These are phyloP conservation scores for Papilio helenus DNA, from an alignment of 1,140 invertebrate genomes.

Conservation along the genomic window DNA sequence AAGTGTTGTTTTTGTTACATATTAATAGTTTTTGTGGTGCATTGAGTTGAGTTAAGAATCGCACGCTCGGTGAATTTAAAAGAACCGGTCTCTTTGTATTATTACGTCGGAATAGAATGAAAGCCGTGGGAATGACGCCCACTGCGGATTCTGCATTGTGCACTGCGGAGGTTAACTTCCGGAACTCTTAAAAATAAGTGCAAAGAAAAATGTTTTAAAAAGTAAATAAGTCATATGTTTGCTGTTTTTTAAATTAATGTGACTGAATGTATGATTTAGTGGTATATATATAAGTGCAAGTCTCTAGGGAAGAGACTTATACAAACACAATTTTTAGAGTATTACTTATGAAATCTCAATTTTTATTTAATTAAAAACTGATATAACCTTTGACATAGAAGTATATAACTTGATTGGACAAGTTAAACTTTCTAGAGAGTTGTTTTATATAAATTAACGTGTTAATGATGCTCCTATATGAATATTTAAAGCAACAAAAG, in stretches of 20 bases:
- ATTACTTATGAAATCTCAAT: too few relatives aligned
- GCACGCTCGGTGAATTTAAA: not conserved
- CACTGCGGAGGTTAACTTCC: constrained; percentile 21
- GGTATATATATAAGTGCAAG: too few relatives aligned
- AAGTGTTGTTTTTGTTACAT: not conserved
- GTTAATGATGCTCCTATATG: not conserved
- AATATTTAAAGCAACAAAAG: not conserved
- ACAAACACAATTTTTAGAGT: too few relatives aligned
- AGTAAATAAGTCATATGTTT: not conserved
- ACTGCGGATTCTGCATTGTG: constrained; percentile 20
- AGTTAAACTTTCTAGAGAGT: not conserved
- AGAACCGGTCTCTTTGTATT: constrained; percentile 23
- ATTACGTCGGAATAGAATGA: constrained; percentile 18
- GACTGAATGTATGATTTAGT: too few relatives aligned
- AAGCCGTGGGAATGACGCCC: constrained; percentile 21
- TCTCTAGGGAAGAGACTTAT: too few relatives aligned
- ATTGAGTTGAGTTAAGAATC: constrained; percentile 4
- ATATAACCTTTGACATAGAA: too few relatives aligned
- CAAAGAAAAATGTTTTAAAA: not conserved
- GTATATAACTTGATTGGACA: not conserved
- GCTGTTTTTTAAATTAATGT: not conserved
- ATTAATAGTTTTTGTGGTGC: not conserved
- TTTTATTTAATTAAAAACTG: too few relatives aligned
- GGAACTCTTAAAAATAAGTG: not conserved
- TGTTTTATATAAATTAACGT: not conserved